Conservation (phyloP, 2,888 invertebrate species). For the Tipula helvola region DNA sequence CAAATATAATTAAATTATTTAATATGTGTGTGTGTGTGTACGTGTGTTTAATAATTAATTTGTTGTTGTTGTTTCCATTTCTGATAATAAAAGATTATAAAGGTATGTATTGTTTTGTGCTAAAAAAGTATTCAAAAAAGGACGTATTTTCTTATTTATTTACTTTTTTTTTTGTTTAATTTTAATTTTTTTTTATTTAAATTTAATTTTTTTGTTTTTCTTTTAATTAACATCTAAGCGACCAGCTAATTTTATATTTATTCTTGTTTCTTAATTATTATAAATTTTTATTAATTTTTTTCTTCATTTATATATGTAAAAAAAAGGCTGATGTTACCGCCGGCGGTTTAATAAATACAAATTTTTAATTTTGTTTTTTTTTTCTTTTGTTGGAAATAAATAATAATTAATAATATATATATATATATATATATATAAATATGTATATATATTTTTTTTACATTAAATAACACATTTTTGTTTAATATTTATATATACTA, state of each 20-base stretch:
- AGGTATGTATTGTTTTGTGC: conserved; percentile 7
- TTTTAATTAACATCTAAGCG: conserved; percentile 8
- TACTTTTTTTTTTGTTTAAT: background rate
- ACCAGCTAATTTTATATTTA: conserved; percentile 7
- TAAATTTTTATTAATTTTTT: background rate
- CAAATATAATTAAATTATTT: background rate
- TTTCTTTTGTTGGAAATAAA: background rate
- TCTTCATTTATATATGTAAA: background rate
- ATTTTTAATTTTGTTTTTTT: background rate
- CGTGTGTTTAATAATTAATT: background rate
- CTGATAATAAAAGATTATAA: background rate
- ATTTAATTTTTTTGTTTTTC: background rate
- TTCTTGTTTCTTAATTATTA: background rate
- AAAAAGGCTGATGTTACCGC: background rate
- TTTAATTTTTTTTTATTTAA: background rate
- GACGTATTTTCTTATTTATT: conserved; percentile 9
- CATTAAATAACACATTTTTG: background rate
- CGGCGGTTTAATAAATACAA: conserved; percentile 6
- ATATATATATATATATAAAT: background rate
- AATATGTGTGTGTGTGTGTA: background rate
- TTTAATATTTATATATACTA: background rate
- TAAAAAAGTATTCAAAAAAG: conserved; percentile 12
- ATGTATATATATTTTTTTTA: background rate
- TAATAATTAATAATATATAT: background rate
- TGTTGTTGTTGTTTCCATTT: background rate